A percentile compares a stretch with the other conserved stretches of the same genome.
These are phyloP conservation scores for Tridacna crocea DNA, from an alignment of 2,888 invertebrate species.

Conservation along the genomic window DNA sequence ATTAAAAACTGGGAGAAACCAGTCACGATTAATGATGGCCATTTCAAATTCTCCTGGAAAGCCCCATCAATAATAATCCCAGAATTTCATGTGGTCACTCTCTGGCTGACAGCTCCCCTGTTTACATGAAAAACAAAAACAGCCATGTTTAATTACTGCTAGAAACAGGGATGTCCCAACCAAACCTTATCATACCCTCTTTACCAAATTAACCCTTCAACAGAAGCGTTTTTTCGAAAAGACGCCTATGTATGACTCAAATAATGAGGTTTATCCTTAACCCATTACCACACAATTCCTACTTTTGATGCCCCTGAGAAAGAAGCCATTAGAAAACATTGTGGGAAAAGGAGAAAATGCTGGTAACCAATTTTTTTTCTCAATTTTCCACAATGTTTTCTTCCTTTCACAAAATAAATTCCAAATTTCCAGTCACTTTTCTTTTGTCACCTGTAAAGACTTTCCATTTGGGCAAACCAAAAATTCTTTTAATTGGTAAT, in stretches of 20 bases:
- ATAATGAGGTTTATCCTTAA: too few species aligned
- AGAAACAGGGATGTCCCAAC: neutral
- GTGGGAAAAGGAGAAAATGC: neutral
- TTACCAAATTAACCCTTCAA: neutral
- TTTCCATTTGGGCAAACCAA: neutral
- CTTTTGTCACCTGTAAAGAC: too few species aligned
- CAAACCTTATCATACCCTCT: neutral
- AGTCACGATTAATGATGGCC: constrained; percentile 36
- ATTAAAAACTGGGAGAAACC: constrained; percentile 25
- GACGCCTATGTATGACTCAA: too few species aligned
- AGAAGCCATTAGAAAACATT: neutral
- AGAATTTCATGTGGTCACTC: constrained; percentile 21
- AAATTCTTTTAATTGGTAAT: too few species aligned
- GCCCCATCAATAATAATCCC: constrained; percentile 17
- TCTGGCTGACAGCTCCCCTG: constrained; percentile 19
- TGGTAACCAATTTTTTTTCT: too few species aligned
- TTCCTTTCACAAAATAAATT: too few species aligned
- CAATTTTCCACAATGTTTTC: too few species aligned
- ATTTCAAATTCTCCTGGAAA: constrained; percentile 24
- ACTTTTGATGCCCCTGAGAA: neutral
- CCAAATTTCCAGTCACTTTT: too few species aligned
- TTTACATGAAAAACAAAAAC: constrained; percentile 31
- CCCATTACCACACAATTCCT: neutral
- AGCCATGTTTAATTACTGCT: constrained; percentile 24
- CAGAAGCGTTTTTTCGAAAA: too few species aligned